A percentile compares a stretch with the other conserved stretches of the same genome.
Conservation (phyloP, 2,113 vertebrate species). For the Paedocypris sp. region DNA sequence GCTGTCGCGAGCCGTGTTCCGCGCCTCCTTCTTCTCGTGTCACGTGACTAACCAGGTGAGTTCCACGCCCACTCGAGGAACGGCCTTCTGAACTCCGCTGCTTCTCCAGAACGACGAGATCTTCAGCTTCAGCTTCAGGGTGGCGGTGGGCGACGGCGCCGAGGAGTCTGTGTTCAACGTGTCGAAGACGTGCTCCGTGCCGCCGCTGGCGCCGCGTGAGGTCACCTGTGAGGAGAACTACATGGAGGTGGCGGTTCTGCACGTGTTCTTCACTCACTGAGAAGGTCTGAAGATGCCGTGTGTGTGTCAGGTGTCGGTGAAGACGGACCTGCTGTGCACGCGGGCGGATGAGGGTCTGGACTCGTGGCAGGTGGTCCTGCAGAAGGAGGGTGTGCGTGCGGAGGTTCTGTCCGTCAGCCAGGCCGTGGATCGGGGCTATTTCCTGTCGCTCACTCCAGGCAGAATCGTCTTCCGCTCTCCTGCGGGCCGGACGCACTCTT, state of each 20-base stretch:
- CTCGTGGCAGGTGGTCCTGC: conserved; percentile 50
- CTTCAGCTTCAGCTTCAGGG: conserved; percentile 43
- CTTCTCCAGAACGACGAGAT: conserved; percentile 31
- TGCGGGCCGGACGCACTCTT: conserved; percentile 41
- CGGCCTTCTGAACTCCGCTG: too few species aligned
- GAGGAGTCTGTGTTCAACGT: conserved; percentile 17
- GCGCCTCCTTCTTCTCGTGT: conserved; percentile 57
- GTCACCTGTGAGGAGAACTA: conserved; percentile 54
- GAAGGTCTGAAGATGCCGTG: too few species aligned
- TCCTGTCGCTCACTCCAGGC: conserved; percentile 25
- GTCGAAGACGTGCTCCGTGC: conserved; percentile 40
- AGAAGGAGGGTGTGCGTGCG: conserved; percentile 15
- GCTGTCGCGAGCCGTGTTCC: conserved; percentile 21
- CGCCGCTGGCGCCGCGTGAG: conserved; percentile 43
- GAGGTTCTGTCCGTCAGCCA: conserved; percentile 31
- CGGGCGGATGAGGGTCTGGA: too few species aligned
- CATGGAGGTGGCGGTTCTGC: conserved; percentile 42
- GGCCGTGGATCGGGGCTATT: conserved; percentile 35
- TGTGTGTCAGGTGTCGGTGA: conserved; percentile 42
- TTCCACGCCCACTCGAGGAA: not conserved
- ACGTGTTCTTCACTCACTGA: too few species aligned
- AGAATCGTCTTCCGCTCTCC: conserved; percentile 47
- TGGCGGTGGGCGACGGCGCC: conserved; percentile 19
- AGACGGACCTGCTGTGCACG: conserved; percentile 27
- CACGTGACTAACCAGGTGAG: conserved; percentile 44